Evolutionary conservation across 2,797 vertebrate species (phyloP).

Genomic region (Enteromius radiatus): DNA sequence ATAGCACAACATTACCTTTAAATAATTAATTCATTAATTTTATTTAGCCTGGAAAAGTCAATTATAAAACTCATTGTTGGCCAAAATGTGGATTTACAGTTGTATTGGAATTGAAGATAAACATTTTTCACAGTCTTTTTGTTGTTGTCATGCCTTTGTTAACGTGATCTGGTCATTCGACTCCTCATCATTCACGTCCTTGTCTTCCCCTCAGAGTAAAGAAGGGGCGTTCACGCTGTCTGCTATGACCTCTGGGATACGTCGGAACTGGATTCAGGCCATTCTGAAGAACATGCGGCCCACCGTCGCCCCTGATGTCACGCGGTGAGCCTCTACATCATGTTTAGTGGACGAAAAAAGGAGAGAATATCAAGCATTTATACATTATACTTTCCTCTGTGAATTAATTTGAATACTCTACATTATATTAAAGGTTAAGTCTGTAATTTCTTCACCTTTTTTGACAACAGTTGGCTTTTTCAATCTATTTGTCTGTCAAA

Average conservation of each 20-base stretch:
- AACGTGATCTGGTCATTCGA: background rate
- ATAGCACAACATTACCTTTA: background rate
- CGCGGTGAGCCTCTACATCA: conserved; percentile 83
- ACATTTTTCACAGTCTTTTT: background rate
- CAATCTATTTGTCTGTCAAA: background rate
- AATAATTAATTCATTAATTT: background rate
- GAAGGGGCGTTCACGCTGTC: conserved; percentile 92
- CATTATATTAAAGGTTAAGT: background rate
- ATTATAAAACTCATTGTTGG: background rate
- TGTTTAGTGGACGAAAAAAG: conserved; percentile 31
- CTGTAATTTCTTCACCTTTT: background rate
- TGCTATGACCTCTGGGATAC: conserved; percentile 97
- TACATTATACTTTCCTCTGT: background rate
- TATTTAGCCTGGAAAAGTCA: background rate
- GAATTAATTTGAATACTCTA: background rate
- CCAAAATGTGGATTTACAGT: background rate
- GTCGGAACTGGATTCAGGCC: conserved; percentile 98
- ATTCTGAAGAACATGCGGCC: conserved; percentile 96
- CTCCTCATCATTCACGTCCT: background rate
- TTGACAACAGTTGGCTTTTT: background rate
- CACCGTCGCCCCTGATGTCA: conserved; percentile 90
- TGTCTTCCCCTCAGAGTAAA: conserved; percentile 81
- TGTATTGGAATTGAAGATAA: background rate
- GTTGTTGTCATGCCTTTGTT: background rate
- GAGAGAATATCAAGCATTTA: background rate